phyloP scores from a whole-genome alignment of 2,113 vertebrate genomes.

The Kryptolebias marmoratus region DNA sequence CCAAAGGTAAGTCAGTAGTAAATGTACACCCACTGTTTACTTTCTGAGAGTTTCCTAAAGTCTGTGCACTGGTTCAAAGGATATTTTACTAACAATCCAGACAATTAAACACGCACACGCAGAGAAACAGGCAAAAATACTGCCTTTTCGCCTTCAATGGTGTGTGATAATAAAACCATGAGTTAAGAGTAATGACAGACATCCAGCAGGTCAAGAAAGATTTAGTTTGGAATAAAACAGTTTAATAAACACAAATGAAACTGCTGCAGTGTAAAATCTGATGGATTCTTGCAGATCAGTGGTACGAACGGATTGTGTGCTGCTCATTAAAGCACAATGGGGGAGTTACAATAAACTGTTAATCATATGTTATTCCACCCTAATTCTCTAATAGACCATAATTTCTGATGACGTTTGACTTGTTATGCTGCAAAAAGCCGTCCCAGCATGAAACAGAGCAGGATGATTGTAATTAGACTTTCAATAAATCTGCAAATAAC shows the following conservation, averaged over 20 bases:
- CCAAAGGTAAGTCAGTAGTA: no score
- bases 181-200: not conserved
- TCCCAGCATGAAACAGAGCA: slow-evolving; percentile 1
- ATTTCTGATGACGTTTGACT: slow-evolving; percentile 12
- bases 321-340: slow-evolving; percentile 1
- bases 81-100: no score
- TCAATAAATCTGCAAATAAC: not conserved
- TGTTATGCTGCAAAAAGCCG: not conserved
- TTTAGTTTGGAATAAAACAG: not conserved
- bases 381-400: slow-evolving; percentile 6
- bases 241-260: not conserved
- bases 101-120: no score
- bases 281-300: not conserved
- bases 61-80: no score
- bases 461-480: slow-evolving; percentile 5
- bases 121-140: no score
- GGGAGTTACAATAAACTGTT: not conserved
- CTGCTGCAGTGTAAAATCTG: not conserved
- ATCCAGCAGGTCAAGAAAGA: not conserved
- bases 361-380: slow-evolving; percentile 8
- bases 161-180: not conserved
- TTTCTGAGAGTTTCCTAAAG: no score
- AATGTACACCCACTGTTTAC: no score
- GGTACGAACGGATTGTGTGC: not conserved
- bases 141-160: no score